phyloP scores from a whole-genome alignment of 2,888 invertebrate genomes.

The Idaea dimidiata region DNA sequence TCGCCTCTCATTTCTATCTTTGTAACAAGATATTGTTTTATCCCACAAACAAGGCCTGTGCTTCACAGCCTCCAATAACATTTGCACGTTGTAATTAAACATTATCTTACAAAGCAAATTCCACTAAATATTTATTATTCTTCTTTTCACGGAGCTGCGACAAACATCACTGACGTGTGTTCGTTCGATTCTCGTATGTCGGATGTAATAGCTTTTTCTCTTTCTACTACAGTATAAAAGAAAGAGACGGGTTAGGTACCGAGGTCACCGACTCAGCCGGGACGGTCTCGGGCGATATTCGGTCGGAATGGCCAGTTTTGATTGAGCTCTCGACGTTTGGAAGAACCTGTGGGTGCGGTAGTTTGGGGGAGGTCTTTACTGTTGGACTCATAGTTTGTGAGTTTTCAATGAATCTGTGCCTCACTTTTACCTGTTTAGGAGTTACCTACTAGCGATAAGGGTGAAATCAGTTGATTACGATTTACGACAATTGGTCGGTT shows the following conservation, averaged over 20 bases:
- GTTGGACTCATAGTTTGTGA: background rate
- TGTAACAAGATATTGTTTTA: slow-evolving; percentile 60
- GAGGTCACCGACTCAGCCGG: background rate
- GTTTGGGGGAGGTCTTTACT: background rate
- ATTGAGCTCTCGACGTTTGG: background rate
- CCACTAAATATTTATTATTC: background rate
- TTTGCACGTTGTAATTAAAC: slow-evolving; percentile 62
- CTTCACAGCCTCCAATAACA: slow-evolving; percentile 51
- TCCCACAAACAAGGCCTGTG: slow-evolving; percentile 69
- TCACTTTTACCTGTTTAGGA: slow-evolving; percentile 5
- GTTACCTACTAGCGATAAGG: background rate
- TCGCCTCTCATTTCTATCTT: slow-evolving; percentile 62
- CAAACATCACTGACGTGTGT: background rate
- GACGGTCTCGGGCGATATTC: slow-evolving; percentile 1
- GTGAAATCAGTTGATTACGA: background rate
- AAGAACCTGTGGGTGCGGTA: background rate
- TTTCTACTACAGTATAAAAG: background rate
- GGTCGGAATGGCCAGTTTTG: background rate
- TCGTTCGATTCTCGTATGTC: background rate
- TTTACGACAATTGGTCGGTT: too few species aligned
- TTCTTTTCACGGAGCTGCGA: background rate
- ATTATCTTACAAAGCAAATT: slow-evolving; percentile 31
- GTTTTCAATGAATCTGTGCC: slow-evolving; percentile 14
- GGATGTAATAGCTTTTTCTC: background rate
- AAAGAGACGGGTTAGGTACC: background rate